Base-by-base conservation (phyloP, 2,113 vertebrate species). In the Ciconia boyciana region DNA sequence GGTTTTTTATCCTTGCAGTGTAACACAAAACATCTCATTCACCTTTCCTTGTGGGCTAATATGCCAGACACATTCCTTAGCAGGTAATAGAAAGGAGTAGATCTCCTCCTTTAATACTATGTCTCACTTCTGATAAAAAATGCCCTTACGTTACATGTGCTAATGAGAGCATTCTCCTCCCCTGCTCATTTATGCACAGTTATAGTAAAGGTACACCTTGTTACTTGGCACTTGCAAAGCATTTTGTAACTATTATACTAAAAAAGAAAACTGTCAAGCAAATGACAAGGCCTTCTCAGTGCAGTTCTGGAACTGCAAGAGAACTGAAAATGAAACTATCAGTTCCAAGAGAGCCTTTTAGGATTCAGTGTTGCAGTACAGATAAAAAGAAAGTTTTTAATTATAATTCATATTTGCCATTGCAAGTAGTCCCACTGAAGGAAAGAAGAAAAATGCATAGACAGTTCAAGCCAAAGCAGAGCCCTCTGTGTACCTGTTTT, bases 331-430 rank as follows among this genome's bases (percentile, higher is more conserved):
- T 68, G 60, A 93, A 92, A 90, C 11, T 12, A 57, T 52, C 28
- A 13, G 34, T 75, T 96, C 61, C 86, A 91, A 78, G 58, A 79
- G 39, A 89, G 31, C 54, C 61, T 93, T 94, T 91, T 48, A 84
- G 68, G 79, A 92, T 93, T 87, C 89, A 44, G 52, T 43, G 55
- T 75, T 78, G 72, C 32, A 87, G 55, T 44, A 61, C 39, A 71
- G 52, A 92, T 76, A 60, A 81, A 80, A 93, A 89, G 41, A 57
- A 88, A 81, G 51, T 71, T 96, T 93, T 95, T 36, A 94, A 95
- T 89, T 92, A 82, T 93, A 84, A 93, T 94, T 89, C 43, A 7
- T 90, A 83, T 92, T 92, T 95, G 61, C 69, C 43, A 52, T 75
- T 57, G 61, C 83, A 91, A 57, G 64, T 48, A 71, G 70, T 82